These are phyloP conservation scores for Bos taurus DNA, from an alignment of 2,113 vertebrate species.

Conservation along the genomic window DNA sequence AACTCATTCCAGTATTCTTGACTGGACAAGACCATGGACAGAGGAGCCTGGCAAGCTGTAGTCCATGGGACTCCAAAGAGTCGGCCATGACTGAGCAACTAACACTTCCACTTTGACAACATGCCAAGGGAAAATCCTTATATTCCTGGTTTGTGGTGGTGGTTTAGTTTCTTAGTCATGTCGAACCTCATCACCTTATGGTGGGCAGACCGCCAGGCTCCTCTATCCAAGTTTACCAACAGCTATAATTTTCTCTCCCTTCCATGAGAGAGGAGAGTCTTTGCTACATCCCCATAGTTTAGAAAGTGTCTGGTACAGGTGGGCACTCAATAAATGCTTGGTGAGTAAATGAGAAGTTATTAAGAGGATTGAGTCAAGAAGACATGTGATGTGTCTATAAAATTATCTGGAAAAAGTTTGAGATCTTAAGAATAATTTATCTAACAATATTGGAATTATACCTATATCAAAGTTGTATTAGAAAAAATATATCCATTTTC, in stretches of 20 bases:
- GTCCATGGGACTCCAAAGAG: neutral
- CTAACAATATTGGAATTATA: neutral
- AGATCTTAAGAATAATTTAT: neutral
- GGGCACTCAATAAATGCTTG: neutral
- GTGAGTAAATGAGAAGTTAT: neutral
- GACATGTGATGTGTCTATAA: neutral
- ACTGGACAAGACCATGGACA: neutral
- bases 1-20: neutral
- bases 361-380: neutral
- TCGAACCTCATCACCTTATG: neutral
- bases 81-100: rapidly evolving
- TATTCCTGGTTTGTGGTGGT: neutral
- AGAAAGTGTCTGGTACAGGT: neutral
- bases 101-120: neutral
- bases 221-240: neutral
- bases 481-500: neutral
- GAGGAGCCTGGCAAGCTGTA: neutral
- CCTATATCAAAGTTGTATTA: neutral
- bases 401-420: neutral
- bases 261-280: neutral
- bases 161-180: neutral
- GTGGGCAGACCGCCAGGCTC: neutral
- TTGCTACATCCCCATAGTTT: neutral
- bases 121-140: neutral
- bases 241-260: neutral